Evolutionary conservation across 2,113 vertebrate species (phyloP), one percentile per base, ranked within the genome.

Genomic region (Ammospiza caudacuta): DNA sequence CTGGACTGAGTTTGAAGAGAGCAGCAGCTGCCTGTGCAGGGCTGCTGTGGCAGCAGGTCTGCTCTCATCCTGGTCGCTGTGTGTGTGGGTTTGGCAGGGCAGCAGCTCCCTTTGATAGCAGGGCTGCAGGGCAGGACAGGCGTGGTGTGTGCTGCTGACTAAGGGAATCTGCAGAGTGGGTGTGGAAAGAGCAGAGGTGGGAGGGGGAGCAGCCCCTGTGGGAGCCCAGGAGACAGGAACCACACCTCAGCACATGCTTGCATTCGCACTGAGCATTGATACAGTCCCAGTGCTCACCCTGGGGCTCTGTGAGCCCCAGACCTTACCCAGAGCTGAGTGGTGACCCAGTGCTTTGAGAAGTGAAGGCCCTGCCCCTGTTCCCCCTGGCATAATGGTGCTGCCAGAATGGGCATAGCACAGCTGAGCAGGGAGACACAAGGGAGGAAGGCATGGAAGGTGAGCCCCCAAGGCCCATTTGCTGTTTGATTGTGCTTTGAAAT

Each of bases 251-350:
- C 43, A 70, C 49, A 81, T 63, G 43, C 63, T 66, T 80, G 68
- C 41, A 10, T 35, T 49, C 62, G 68, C 73, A 66, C n/a, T 80
- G 43, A 61, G 37, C 23, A 31, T 20, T 61, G 58, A 28, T 69
- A 23, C 29, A 47, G 76, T 57, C 70, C 49, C 37, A 28, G n/a
- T 18, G 4, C 27, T 70, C 11, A 0, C 57, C 37, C 25, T 49
- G 59, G 79, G 62, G n/a, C 51, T 54, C 29, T 11, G 7, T 19
- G 62, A 76, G 24, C 63, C 49, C 31, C 75, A 69, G 52, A 74
- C 24, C 61, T 43, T 37, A 12, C 0, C 0, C 1, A 78, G 58
- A 69, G n/a, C 58, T 73, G 39, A 57, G 35, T 33, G 47, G 66
- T 82, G 28, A 73, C 51, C 77, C 59, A 29, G 59, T 14, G 2